Evolutionary conservation across 2,113 vertebrate genomes (phyloP).

Genomic region (Monarcha castaneiventris): DNA sequence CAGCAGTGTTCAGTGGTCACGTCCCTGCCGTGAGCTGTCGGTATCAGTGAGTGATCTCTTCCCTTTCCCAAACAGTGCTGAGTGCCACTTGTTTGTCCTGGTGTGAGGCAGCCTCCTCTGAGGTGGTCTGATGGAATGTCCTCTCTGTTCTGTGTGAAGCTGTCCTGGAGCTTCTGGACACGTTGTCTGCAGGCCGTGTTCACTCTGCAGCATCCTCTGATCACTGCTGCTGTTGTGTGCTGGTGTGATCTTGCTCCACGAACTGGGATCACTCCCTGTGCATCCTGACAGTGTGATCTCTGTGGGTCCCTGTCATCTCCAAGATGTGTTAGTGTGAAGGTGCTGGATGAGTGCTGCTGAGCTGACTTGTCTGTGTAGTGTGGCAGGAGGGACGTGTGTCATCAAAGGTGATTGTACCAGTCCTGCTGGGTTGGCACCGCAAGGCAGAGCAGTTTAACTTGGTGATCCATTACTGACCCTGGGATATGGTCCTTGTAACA

Average conservation of each 20-base stretch:
- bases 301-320: background rate
- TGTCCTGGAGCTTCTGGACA: background rate
- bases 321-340: background rate
- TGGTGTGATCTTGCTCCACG: background rate
- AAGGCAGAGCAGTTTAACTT: background rate
- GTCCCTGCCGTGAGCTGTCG: fast-evolving
- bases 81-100: background rate
- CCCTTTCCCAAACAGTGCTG: background rate
- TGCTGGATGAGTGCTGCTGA: background rate
- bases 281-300: background rate
- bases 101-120: background rate
- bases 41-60: background rate
- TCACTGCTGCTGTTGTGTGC: fast-evolving
- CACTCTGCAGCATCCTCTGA: background rate
- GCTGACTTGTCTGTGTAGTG: background rate
- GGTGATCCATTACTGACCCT: background rate
- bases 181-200: background rate
- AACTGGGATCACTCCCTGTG: background rate
- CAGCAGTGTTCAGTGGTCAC: fast-evolving
- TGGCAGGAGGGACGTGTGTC: background rate
- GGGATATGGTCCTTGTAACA: background rate
- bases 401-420: background rate
- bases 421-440: background rate
- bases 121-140: background rate
- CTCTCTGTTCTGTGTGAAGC: background rate